Base-by-base conservation (phyloP, 2,797 vertebrate genomes). In the Rhynchonycteris naso region DNA sequence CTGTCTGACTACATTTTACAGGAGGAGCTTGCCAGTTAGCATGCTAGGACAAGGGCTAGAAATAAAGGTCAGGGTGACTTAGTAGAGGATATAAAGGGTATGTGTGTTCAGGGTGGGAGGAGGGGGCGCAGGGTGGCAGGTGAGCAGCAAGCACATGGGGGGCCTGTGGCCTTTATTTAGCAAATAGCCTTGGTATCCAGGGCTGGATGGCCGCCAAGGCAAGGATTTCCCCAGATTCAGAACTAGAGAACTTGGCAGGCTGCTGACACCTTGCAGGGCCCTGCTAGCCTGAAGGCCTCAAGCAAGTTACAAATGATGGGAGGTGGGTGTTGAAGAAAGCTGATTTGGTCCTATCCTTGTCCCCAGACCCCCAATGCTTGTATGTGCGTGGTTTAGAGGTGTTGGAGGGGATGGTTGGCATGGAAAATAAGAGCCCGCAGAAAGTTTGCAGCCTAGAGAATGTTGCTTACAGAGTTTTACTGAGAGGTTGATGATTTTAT, bases 181-280 rank as follows among this genome's bases (percentile, higher is more conserved):
- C 65, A 86, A 91, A 88, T 65, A 92, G 88, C 90, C 93, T 52
- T 47, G n/a, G 74, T 78, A 88, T 28, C 56, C 66, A 89, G 72
- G 76, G 56, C 78, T 96, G 83, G 92, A 82, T 30, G 30, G 66
- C 47, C 75, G 74, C 91, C 94, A 94, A 91, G 88, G 22, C 58
- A 47, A 83, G 96, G 81, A 89, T 95, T 96, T 93, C 94, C 95
- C 92, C 86, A 76, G 89, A 74, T 79, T 92, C 91, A 15, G 59
- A 95, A 83, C 16, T 33, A 18, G 79, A 95, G 91, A 90, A 94
- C 84, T 95, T 95, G 95, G 91, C 97, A 86, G 93, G 79, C 90
- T 59, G 79, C 58, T 4, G 50, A 61, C 54, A 24, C n/a, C 88
- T 88, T 88, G 93, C 47, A 82, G 94, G 96, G 47, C 90, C 76